Evolutionary conservation across 2,113 vertebrate species (phyloP).

Genomic region (Sinocyclocheilus anophthalmus): DNA sequence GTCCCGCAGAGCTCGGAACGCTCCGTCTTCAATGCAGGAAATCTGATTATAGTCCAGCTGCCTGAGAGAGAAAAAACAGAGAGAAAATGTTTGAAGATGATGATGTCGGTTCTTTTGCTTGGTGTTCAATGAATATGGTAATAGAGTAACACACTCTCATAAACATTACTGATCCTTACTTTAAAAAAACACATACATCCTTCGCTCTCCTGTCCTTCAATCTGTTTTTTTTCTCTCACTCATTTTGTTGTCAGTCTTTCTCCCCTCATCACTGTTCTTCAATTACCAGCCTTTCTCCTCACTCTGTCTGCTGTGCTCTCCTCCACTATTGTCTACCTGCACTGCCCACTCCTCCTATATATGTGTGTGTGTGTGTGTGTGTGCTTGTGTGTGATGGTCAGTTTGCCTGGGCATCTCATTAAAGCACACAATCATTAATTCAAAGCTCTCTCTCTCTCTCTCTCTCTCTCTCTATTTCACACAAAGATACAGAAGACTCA

Average conservation of each 20-base stretch:
- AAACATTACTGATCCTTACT: constrained; percentile 18
- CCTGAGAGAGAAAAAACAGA: constrained; percentile 39
- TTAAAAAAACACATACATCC: neutral
- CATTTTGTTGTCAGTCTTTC: neutral
- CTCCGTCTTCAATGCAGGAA: constrained; percentile 57
- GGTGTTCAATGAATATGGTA: neutral
- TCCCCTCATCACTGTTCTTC: neutral
- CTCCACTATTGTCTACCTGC: neutral
- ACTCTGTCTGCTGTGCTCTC: neutral
- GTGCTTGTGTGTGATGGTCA: neutral
- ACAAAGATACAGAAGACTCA: constrained; percentile 75
- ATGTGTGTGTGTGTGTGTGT: neutral
- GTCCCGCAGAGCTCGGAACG: constrained; percentile 56
- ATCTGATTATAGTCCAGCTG: constrained; percentile 60
- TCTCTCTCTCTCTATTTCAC: constrained; percentile 6
- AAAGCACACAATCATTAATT: constrained; percentile 16
- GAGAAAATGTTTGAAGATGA: constrained; percentile 24
- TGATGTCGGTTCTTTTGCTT: constrained; percentile 10
- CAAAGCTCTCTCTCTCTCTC: neutral
- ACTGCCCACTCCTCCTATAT: constrained; percentile 20
- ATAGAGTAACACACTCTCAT: neutral
- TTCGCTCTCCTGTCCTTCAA: neutral
- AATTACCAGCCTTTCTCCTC: constrained; percentile 9
- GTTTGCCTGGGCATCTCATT: constrained; percentile 33
- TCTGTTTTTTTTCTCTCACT: neutral